phyloP scores from a whole-genome alignment of 2,888 invertebrate species.

The Imbricaverruca yamaguchii region DNA sequence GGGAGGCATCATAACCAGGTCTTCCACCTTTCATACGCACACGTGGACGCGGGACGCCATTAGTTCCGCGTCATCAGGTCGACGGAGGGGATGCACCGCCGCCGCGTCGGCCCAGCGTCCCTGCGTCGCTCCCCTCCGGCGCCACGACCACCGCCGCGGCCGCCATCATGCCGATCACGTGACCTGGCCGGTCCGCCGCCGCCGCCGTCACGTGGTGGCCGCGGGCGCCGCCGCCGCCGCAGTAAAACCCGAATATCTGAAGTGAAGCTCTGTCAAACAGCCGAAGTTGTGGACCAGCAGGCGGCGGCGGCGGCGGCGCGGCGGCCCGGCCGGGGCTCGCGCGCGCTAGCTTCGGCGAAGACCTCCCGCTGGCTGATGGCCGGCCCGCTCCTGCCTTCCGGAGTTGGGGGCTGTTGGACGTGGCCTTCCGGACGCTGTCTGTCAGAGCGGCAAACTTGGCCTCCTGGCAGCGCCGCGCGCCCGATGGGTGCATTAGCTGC shows the following conservation, averaged over 20 bases:
- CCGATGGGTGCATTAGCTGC: slow-evolving; percentile 21
- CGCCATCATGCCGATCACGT: background rate
- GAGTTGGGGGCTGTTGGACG: slow-evolving; percentile 16
- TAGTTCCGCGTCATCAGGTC: slow-evolving; percentile 11
- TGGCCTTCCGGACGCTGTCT: slow-evolving; percentile 7
- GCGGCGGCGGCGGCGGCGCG: background rate
- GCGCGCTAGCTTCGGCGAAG: background rate
- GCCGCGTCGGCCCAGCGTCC: background rate
- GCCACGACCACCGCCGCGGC: background rate
- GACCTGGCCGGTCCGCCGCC: background rate
- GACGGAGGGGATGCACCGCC: background rate
- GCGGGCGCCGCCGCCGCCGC: slow-evolving; percentile 10
- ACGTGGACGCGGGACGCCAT: slow-evolving; percentile 13
- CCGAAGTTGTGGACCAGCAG: background rate
- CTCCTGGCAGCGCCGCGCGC: background rate
- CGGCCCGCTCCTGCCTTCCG: slow-evolving; percentile 18
- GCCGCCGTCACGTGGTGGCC: no score
- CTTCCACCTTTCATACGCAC: slow-evolving; percentile 19
- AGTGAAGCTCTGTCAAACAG: background rate
- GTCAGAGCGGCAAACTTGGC: slow-evolving; percentile 7
- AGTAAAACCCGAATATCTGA: slow-evolving; percentile 4
- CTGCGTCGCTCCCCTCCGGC: background rate
- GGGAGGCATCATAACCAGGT: slow-evolving; percentile 19
- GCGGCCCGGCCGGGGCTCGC: background rate
- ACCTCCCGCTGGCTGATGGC: slow-evolving; percentile 1